Conservation (phyloP, 2,797 vertebrate genomes). For the Hydrophis major region DNA sequence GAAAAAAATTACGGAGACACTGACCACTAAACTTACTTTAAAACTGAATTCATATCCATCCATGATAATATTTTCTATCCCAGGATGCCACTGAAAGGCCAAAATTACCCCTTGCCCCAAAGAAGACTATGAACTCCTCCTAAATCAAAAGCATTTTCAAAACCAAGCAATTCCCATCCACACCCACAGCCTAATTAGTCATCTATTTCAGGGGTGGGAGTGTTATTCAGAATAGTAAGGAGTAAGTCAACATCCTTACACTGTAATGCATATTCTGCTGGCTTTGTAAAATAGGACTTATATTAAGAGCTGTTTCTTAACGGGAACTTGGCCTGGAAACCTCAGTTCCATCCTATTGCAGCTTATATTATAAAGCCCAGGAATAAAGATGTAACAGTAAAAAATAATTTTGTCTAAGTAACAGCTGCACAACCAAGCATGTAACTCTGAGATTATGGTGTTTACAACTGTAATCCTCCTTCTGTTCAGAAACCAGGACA, state of each 20-base stretch:
- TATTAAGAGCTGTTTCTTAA: background rate
- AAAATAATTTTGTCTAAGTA: background rate
- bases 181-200: background rate
- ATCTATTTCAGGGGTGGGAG: background rate
- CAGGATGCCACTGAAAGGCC: background rate
- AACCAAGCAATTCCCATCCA: background rate
- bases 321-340: background rate
- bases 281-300: background rate
- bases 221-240: background rate
- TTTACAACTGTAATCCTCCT: background rate
- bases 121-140: background rate
- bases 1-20: background rate
- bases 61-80: background rate
- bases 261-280: background rate
- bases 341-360: background rate
- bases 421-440: fast-evolving
- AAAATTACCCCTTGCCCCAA: background rate
- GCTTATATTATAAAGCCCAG: fast-evolving
- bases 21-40: background rate
- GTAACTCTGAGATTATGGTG: background rate
- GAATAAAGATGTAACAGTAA: background rate
- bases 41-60: background rate
- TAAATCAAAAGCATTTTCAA: background rate
- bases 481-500: background rate
- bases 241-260: background rate